Evolutionary conservation across 2,888 invertebrate genomes (phyloP), one percentile per base, ranked within the genome.

Genomic region (Diaphora mendica): DNA sequence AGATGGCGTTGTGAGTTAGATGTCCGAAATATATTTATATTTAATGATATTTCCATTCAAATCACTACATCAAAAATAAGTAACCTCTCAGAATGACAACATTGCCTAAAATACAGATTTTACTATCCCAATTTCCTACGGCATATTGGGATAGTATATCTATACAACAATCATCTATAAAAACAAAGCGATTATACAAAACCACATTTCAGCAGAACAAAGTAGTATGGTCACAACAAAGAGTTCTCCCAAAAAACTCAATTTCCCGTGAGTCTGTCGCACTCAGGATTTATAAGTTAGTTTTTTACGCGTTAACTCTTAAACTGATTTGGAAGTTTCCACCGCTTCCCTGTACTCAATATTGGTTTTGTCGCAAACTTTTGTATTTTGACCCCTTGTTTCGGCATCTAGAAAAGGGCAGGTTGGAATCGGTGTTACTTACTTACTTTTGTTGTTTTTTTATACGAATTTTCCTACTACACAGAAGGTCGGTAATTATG

Each of bases 251-350:
- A 72, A 44, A 79, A 70, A 84, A 81, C 80, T 74, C 76, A 79
- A 82, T 82, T 79, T 72, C 78, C 79, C 76, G 76, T 78, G 76
- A 81, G 76, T 74, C 71, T 73, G 62, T 68, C 64, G 67, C 44
- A 67, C 74, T 77, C 73, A 74, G 75, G 82, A 79, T 79, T 82
- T 82, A 83, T 77, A 85, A 84, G 82, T 85, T 82, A 81, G 81
- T 81, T 85, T 85, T 85, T 85, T 81, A 82, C 83, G 77, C 82
- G 78, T 85, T 81, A 81, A 83, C 83, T 81, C 85, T 76, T 80
- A 85, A 84, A 83, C 81, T 81, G 85, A 80, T 85, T 85, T 80
- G 78, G 75, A 83, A 85, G 74, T 85, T 85, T 72, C 71, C 70
- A 71, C 74, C 71, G 77, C 66, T 76, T 74, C 64, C 72, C 74